Conservation (phyloP, 1,140 invertebrate species). For the Drosophila sturtevanti region DNA sequence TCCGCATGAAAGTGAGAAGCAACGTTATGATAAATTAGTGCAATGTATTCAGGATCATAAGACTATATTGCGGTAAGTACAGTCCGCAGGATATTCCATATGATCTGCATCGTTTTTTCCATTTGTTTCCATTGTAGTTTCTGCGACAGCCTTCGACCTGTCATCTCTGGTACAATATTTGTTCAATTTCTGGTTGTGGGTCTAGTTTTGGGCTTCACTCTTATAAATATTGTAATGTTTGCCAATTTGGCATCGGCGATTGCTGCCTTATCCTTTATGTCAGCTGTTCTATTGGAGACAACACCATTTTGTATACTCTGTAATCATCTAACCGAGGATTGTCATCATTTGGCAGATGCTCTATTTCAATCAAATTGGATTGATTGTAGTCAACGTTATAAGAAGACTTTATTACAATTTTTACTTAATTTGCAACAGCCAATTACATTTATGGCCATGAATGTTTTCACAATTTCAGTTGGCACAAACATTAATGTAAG, state of each 20-base stretch:
- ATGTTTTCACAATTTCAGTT: slow-evolving; percentile 61
- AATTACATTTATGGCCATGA: slow-evolving; percentile 64
- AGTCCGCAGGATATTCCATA: too few species aligned
- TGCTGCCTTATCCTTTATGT: slow-evolving; percentile 53
- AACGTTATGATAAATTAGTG: slow-evolving; percentile 44
- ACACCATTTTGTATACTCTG: slow-evolving; percentile 67
- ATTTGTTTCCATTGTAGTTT: slow-evolving; percentile 24
- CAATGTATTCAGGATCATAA: slow-evolving; percentile 59
- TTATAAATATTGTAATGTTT: slow-evolving; percentile 66
- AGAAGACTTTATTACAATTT: slow-evolving; percentile 51
- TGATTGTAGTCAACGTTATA: slow-evolving; percentile 40
- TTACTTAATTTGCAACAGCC: slow-evolving; percentile 61
- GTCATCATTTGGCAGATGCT: slow-evolving; percentile 47
- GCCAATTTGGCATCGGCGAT: slow-evolving; percentile 54
- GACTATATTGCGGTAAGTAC: slow-evolving; percentile 44
- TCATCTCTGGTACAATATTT: slow-evolving; percentile 69
- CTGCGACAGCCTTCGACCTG: slow-evolving; percentile 55
- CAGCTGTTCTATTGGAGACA: slow-evolving; percentile 55
- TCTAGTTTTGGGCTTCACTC: slow-evolving; percentile 56
- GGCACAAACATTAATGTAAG: slow-evolving; percentile 65
- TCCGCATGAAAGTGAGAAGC: slow-evolving; percentile 25
- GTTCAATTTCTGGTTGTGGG: slow-evolving; percentile 65
- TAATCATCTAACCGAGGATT: slow-evolving; percentile 59
- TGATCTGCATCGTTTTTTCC: too few species aligned
- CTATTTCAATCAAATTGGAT: slow-evolving; percentile 68